Percentiles rank a stretch among this genome's conserved stretches.
These are phyloP conservation scores for Microctonus aethiopoides DNA, from an alignment of 2,888 invertebrate species.

Conservation along the genomic window DNA sequence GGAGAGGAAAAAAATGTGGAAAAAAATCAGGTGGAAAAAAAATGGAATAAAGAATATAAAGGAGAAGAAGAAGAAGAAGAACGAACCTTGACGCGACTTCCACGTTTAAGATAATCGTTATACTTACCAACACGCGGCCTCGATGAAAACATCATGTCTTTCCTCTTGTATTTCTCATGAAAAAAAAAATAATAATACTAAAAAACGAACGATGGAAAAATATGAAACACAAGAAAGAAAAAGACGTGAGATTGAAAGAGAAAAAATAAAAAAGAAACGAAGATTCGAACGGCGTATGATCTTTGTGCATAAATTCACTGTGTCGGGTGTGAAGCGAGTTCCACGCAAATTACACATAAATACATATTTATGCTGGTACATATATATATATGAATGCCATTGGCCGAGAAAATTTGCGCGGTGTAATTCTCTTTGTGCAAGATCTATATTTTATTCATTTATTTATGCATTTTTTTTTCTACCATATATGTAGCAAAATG, in stretches of 20 bases:
- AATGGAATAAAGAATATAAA: slow-evolving; percentile 12
- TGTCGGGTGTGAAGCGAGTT: slow-evolving; percentile 40
- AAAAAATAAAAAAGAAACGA: slow-evolving; percentile 7
- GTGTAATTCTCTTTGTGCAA: slow-evolving; percentile 15
- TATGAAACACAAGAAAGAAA: background rate
- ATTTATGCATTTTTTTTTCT: slow-evolving; percentile 1
- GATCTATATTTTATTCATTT: slow-evolving; percentile 13
- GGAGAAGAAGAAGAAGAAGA: slow-evolving; percentile 14
- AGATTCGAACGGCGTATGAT: slow-evolving; percentile 26
- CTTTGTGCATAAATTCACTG: slow-evolving; percentile 29
- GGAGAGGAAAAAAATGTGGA: background rate
- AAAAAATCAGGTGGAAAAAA: background rate
- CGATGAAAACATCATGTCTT: slow-evolving; percentile 47
- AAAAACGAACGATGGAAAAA: background rate
- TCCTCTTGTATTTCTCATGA: slow-evolving; percentile 21
- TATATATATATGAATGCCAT: slow-evolving; percentile 39
- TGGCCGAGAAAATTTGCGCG: slow-evolving; percentile 27
- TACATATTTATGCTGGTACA: slow-evolving; percentile 46
- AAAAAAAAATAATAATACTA: slow-evolving; percentile 12
- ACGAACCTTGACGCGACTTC: slow-evolving; percentile 38
- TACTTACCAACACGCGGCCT: slow-evolving; percentile 41
- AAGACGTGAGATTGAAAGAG: background rate
- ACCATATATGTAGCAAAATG: background rate
- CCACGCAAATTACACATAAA: slow-evolving; percentile 45
- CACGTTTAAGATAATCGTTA: slow-evolving; percentile 45